Conservation (phyloP, 2,888 invertebrate genomes). For the Diachrysia chrysitis region DNA sequence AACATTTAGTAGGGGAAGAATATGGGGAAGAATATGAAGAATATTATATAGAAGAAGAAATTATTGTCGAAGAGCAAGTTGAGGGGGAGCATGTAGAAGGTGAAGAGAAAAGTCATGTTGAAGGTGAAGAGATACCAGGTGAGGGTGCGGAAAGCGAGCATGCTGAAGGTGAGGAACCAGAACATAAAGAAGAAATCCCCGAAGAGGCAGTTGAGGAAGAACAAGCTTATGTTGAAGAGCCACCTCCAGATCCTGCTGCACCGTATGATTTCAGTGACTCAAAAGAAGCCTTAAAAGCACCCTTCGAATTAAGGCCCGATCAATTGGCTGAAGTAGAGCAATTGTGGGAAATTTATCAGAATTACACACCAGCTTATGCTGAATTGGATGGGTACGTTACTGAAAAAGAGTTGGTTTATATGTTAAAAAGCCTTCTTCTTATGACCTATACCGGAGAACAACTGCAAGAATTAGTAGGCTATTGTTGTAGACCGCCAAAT, state of each 20-base stretch:
- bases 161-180: constrained; percentile 60
- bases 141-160: constrained; percentile 64
- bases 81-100: constrained; percentile 30
- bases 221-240: constrained; percentile 72
- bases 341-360: constrained; percentile 80
- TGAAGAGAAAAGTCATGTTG: constrained; percentile 34
- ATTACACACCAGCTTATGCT: constrained; percentile 82
- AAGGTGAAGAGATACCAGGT: constrained; percentile 53
- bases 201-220: constrained; percentile 74
- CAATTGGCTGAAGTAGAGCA: constrained; percentile 82
- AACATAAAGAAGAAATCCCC: constrained; percentile 54
- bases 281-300: constrained; percentile 76
- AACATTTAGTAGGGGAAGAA: constrained; percentile 26
- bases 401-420: constrained; percentile 80
- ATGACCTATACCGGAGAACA: constrained; percentile 83
- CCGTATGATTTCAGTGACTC: constrained; percentile 80
- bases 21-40: constrained; percentile 34
- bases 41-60: constrained; percentile 16
- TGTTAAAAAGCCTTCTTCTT: constrained; percentile 78
- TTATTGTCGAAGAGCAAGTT: constrained; percentile 17
- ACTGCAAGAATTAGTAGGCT: constrained; percentile 77
- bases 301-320: constrained; percentile 78
- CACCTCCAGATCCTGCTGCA: constrained; percentile 82
- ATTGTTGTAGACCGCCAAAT: constrained; percentile 79
- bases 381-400: constrained; percentile 80